phyloP scores from a whole-genome alignment of 2,797 vertebrate genomes.

The Gymnocypris eckloni region DNA sequence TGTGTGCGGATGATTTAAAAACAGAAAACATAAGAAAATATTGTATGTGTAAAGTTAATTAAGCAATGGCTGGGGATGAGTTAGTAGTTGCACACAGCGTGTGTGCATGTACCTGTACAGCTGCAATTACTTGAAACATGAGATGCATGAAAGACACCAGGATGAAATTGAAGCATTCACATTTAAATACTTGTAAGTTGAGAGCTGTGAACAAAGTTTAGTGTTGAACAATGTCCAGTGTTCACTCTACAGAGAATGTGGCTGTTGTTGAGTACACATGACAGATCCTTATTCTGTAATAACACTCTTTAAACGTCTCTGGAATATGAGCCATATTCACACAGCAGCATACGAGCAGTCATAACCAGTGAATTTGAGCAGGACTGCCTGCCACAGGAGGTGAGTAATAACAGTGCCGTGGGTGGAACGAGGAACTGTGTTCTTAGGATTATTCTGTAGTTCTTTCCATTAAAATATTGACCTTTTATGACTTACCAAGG shows the following conservation, averaged over 20 bases:
- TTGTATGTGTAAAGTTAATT: background rate
- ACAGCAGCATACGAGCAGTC: background rate
- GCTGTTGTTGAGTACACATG: background rate
- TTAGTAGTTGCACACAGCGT: conserved; percentile 14
- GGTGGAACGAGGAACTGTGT: conserved; percentile 13
- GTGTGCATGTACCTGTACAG: conserved; percentile 12
- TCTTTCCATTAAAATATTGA: background rate
- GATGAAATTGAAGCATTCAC: conserved; percentile 56
- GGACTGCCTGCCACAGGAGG: conserved; percentile 26
- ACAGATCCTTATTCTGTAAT: background rate
- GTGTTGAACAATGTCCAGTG: background rate
- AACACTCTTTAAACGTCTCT: background rate
- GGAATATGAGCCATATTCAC: conserved; percentile 4
- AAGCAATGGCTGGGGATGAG: conserved; percentile 34
- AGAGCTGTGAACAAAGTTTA: conserved; percentile 40
- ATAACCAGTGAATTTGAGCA: conserved; percentile 31
- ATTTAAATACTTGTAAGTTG: conserved; percentile 44
- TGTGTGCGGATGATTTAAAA: background rate
- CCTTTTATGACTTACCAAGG: conserved; percentile 21
- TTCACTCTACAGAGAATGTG: conserved; percentile 19
- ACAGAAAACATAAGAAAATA: background rate
- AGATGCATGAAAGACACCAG: conserved; percentile 51
- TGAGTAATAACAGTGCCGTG: conserved; percentile 42
- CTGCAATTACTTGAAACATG: conserved; percentile 64
- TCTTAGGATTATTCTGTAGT: background rate